Conservation (phyloP, 2,113 vertebrate genomes). For the Serilophus lunatus region DNA sequence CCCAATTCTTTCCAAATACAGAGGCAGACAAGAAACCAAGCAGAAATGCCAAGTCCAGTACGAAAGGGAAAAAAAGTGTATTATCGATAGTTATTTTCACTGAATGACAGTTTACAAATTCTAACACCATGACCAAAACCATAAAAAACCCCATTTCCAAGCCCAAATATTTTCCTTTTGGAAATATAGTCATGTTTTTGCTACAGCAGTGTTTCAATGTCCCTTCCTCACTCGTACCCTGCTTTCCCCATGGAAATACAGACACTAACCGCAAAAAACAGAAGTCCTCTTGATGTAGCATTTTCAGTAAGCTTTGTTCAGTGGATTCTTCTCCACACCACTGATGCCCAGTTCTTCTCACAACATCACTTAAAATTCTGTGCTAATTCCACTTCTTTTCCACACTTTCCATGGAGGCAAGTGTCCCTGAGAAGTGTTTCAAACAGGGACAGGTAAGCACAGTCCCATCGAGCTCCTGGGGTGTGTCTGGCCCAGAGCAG, state of each 20-base stretch:
- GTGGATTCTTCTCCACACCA: not conserved
- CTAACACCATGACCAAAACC: not conserved
- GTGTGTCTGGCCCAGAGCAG: not conserved
- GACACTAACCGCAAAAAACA: not conserved
- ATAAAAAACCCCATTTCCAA: not conserved
- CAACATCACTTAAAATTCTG: not conserved
- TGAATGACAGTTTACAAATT: not conserved
- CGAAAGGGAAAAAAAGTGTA: not conserved
- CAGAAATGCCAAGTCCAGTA: not conserved
- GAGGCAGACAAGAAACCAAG: not conserved
- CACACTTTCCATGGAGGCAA: not conserved
- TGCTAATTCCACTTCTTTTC: not conserved
- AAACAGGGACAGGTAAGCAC: not conserved
- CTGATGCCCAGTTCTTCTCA: not conserved
- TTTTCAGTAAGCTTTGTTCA: not conserved
- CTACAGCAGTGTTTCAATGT: not conserved
- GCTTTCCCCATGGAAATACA: not conserved
- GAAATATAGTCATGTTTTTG: not conserved
- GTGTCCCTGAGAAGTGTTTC: not conserved
- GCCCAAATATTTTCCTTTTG: not conserved
- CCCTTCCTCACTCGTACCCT: not conserved
- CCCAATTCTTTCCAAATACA: not conserved
- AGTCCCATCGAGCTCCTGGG: rapidly evolving
- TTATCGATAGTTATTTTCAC: not conserved
- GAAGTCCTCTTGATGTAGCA: not conserved